Percentiles rank a stretch among this genome's conserved stretches.
phyloP scores from a whole-genome alignment of 2,113 vertebrate species.

The Eonycteris spelaea region DNA sequence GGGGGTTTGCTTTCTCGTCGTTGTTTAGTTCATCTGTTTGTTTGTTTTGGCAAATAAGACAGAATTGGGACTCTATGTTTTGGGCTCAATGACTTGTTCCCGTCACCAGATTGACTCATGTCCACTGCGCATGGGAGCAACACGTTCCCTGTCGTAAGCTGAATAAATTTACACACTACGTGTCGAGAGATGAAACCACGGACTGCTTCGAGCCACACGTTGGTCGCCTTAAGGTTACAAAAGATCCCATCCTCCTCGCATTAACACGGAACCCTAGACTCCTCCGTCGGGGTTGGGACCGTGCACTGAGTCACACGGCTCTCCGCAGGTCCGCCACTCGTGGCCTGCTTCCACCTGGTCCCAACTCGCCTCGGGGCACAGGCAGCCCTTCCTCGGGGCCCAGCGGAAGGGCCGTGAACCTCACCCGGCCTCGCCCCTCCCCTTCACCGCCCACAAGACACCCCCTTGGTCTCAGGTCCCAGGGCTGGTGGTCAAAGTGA shows the following conservation, averaged over 20 bases:
- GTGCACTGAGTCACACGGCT: background rate
- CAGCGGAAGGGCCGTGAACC: conserved; percentile 39
- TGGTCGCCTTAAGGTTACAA: background rate
- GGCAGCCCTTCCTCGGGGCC: conserved; percentile 60
- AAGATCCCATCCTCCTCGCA: background rate
- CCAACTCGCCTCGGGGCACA: background rate
- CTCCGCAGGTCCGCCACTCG: background rate
- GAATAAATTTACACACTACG: background rate
- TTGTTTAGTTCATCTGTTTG: conserved; percentile 13
- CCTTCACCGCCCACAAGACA: conserved; percentile 45
- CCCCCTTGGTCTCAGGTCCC: conserved; percentile 61
- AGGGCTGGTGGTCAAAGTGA: conserved; percentile 73
- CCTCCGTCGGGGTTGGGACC: background rate
- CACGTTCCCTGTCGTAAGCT: conserved; percentile 29
- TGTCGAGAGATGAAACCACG: conserved; percentile 37
- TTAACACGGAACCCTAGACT: background rate
- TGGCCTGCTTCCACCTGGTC: background rate
- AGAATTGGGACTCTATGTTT: conserved; percentile 72
- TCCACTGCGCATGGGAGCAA: conserved; percentile 10
- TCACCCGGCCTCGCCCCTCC: conserved; percentile 26
- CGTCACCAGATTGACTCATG: conserved; percentile 60
- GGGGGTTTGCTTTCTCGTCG: background rate
- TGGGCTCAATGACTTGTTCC: conserved; percentile 60
- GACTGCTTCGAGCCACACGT: conserved; percentile 40
- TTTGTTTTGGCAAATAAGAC: conserved; percentile 78